Evolutionary conservation across 64 coral and sea anemone genomes (phyloP).

Genomic region (Anthopleura sola): DNA sequence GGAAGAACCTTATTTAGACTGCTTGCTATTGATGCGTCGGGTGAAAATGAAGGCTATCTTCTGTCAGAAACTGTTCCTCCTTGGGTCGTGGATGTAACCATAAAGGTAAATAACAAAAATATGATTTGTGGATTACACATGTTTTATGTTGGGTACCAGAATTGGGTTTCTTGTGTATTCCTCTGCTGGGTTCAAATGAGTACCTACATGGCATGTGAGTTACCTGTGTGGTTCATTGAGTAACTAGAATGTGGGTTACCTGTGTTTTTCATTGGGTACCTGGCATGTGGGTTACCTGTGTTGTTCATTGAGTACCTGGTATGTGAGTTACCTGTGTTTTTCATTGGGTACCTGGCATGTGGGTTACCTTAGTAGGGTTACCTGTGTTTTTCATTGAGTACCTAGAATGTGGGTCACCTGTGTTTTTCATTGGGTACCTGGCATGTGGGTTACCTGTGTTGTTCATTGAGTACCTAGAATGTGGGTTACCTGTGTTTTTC

Average conservation of each 20-base stretch:
- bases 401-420: background rate
- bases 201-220: background rate
- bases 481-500: background rate
- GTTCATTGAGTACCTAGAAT: background rate
- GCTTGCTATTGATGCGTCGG: slow-evolving; percentile 83
- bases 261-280: background rate
- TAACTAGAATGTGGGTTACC: background rate
- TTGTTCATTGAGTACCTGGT: background rate
- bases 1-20: slow-evolving; percentile 88
- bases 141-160: background rate
- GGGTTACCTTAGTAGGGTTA: background rate
- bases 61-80: slow-evolving; percentile 80
- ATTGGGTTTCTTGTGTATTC: background rate
- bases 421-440: background rate
- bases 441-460: background rate
- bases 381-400: background rate
- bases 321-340: background rate
- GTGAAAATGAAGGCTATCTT: slow-evolving; percentile 93
- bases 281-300: background rate
- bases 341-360: background rate
- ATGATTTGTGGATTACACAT: background rate
- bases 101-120: slow-evolving; percentile 56
- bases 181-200: background rate
- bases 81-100: slow-evolving; percentile 91
- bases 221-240: background rate